A percentile compares a stretch with the other conserved stretches of the same genome.
phyloP scores from a whole-genome alignment of 37 sponge, comb jelly and placozoan species.

The Eunapius fragilis region DNA sequence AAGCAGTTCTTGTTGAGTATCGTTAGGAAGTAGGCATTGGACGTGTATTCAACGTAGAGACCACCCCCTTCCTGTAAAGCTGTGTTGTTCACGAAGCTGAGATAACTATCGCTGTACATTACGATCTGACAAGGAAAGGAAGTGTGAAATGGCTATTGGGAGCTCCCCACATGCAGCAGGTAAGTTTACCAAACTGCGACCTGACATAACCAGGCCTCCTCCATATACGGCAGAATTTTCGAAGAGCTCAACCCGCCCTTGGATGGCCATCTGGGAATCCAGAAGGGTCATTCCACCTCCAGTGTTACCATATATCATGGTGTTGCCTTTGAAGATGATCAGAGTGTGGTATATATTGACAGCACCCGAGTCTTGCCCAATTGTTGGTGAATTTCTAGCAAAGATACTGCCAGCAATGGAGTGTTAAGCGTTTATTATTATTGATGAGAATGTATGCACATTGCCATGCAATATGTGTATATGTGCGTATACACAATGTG shows the following conservation, averaged over 20 bases:
- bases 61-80: conserved; percentile 60
- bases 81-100: conserved; percentile 47
- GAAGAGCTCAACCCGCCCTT: conserved; percentile 32
- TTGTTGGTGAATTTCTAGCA: conserved; percentile 3
- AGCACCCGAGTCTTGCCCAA: conserved; percentile 34
- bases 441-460: neutral
- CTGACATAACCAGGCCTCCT: conserved; percentile 63
- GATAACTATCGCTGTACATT: conserved; percentile 14
- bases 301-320: conserved; percentile 27
- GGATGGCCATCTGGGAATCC: conserved; percentile 60
- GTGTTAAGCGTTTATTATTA: no score
- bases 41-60: conserved; percentile 68
- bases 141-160: no score
- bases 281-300: conserved; percentile 64
- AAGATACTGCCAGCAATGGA: conserved; percentile 4
- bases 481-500: neutral
- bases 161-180: no score
- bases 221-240: conserved; percentile 64
- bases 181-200: conserved; percentile 68
- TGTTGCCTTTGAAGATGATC: conserved; percentile 41
- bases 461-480: neutral
- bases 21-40: conserved; percentile 51
- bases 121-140: conserved; percentile 13
- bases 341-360: conserved; percentile 54
- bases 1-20: conserved; percentile 74